Evolutionary conservation across 2,797 vertebrate genomes (phyloP).

Genomic region (Rhadinocentrus ornatus): DNA sequence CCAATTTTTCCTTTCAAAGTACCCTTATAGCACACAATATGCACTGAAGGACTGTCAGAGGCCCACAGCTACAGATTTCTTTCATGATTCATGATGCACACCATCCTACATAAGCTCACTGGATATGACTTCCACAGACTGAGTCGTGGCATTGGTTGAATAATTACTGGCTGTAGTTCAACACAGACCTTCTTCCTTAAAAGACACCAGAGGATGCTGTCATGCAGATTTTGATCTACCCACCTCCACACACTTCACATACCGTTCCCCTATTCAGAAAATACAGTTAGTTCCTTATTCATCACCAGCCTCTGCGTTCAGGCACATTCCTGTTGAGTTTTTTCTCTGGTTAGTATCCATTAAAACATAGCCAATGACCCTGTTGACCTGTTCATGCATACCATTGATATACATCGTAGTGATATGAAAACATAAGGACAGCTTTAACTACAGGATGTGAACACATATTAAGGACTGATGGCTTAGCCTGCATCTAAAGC

Average conservation of each 20-base stretch:
- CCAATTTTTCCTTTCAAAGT: slow-evolving; percentile 37
- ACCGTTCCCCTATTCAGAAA: background rate
- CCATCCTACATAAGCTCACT: slow-evolving; percentile 53
- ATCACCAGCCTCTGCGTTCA: background rate
- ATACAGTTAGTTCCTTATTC: background rate
- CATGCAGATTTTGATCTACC: slow-evolving; percentile 24
- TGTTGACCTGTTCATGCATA: background rate
- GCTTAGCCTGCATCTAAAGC: no score
- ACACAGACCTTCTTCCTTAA: slow-evolving; percentile 19
- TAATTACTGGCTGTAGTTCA: slow-evolving; percentile 18
- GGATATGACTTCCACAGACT: slow-evolving; percentile 51
- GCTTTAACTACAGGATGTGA: background rate
- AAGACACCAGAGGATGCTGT: slow-evolving; percentile 25
- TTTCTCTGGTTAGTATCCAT: slow-evolving; percentile 10
- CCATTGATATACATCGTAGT: background rate
- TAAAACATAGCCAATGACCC: background rate
- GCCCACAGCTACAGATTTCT: slow-evolving; percentile 56
- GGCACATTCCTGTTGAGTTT: slow-evolving; percentile 21
- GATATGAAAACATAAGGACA: background rate
- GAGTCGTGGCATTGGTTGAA: slow-evolving; percentile 62
- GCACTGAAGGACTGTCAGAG: slow-evolving; percentile 39
- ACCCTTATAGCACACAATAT: slow-evolving; percentile 1
- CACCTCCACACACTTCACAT: slow-evolving; percentile 3
- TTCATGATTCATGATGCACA: slow-evolving; percentile 73
- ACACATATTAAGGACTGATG: background rate